Evolutionary conservation across 1,140 invertebrate genomes (phyloP).

Genomic region (Phortica variegata): DNA sequence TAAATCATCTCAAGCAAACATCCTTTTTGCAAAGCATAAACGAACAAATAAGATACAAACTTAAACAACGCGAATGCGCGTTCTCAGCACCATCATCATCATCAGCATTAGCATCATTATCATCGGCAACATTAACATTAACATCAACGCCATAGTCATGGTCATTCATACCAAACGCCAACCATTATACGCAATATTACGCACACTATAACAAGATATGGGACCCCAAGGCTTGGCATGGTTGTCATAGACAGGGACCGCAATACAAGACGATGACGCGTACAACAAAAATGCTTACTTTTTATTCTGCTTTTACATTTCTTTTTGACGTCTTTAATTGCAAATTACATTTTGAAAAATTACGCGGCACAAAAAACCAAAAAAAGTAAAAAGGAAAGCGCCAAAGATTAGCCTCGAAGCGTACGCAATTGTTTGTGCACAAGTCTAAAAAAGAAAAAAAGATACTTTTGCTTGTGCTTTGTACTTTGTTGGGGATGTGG

Average conservation of each 20-base stretch:
- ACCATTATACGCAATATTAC: conserved; percentile 28
- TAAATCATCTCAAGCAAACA: conserved; percentile 47
- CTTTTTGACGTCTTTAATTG: conserved; percentile 42
- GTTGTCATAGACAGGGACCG: not conserved
- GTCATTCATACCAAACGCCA: conserved; percentile 26
- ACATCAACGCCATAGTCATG: conserved; percentile 22
- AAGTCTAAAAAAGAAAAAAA: not conserved
- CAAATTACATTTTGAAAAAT: conserved; percentile 55
- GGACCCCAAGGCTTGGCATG: conserved; percentile 30
- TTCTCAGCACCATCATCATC: not conserved
- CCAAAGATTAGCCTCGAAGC: conserved; percentile 32
- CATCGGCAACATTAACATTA: not conserved
- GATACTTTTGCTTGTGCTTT: no score
- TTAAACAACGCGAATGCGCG: conserved; percentile 4
- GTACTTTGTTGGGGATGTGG: no score
- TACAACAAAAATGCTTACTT: no score
- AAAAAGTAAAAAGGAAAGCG: no score
- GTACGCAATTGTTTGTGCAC: not conserved
- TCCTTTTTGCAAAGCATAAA: conserved; percentile 31
- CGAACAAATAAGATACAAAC: no score
- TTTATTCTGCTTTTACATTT: conserved; percentile 7
- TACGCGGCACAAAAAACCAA: conserved; percentile 33
- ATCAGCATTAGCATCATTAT: not conserved
- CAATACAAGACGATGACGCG: no score
- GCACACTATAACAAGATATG: not conserved